Base-by-base conservation (phyloP, 2,888 invertebrate genomes). In the Ennomos fuscantarius region DNA sequence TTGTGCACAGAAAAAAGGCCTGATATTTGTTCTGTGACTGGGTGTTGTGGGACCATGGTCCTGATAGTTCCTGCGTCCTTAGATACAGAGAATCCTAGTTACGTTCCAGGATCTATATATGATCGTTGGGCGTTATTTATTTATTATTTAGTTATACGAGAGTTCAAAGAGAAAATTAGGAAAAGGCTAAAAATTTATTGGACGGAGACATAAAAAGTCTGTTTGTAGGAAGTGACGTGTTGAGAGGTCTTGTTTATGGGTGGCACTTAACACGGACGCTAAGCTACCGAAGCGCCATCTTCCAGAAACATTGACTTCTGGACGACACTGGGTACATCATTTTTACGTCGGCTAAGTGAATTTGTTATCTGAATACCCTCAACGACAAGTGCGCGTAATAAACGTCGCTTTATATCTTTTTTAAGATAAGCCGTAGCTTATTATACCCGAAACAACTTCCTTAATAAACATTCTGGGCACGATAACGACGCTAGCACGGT, bases 171-270 rank as follows among this genome's bases (percentile, higher is more conserved):
- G 10, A 47, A 55, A 54, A 43, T 53, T 37, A 34, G 37, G 43
- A 42, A 49, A 73, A 78, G 75, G 75, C 66, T 67, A 61, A 67
- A 63, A 70, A 77, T 80, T 73, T 78, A 75, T 81, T 82, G 79
- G 82, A 80, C 77, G 63, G 72, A 70, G 71, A 74, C 78, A 80
- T 81, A 84, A 84, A 83, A 79, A 78, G 79, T 82, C 78, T 74
- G 84, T 87, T 87, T 85, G 82, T 82, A 82, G 73, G 74, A 69
- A 77, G 79, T 82, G 86, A 80, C 82, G 74, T 80, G 78, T 79
- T 76, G 76, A 75, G 79, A 45, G 74, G 79, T 68, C 72, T 80
- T 87, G 82, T 86, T 86, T 86, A 87, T 86, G 80, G 79, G 66
- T 60, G 74, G 72, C 78, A 84, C 82, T 87, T 85, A 84, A 80